Percentiles rank a stretch among this genome's conserved stretches.
phyloP scores from a whole-genome alignment of 2,888 invertebrate genomes.

The Rhodophaea formosa region DNA sequence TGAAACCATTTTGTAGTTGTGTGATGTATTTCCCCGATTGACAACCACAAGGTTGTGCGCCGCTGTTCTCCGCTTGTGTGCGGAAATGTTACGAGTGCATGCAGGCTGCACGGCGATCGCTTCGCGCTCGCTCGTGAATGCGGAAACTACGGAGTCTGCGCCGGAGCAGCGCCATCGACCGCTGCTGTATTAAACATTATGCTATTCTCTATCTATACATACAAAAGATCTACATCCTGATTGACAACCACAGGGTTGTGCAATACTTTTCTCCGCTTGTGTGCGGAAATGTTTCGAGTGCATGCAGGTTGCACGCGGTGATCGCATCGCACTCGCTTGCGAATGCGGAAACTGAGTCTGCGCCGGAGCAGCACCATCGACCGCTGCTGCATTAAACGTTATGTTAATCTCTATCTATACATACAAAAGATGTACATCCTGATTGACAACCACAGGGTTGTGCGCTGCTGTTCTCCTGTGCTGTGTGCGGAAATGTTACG shows the following conservation, averaged over 20 bases:
- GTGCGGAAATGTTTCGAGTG: slow-evolving; percentile 48
- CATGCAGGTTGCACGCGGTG: slow-evolving; percentile 45
- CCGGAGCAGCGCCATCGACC: slow-evolving; percentile 28
- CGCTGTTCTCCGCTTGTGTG: slow-evolving; percentile 40
- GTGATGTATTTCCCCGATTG: no score
- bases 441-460: slow-evolving; percentile 30
- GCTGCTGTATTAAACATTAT: background rate
- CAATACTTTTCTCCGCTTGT: slow-evolving; percentile 38
- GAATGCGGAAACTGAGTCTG: slow-evolving; percentile 64
- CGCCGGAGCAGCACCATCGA: slow-evolving; percentile 30
- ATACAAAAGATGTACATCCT: no score
- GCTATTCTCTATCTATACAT: background rate
- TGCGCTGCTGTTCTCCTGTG: slow-evolving; percentile 31
- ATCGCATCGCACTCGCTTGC: slow-evolving; percentile 35
- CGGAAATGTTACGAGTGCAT: slow-evolving; percentile 48
- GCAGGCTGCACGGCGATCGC: slow-evolving; percentile 40
- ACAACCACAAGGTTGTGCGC: slow-evolving; percentile 41
- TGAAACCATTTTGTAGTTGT: no score
- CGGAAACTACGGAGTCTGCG: slow-evolving; percentile 60
- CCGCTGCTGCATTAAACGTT: background rate
- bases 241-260: no score
- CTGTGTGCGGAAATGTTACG: slow-evolving; percentile 52
- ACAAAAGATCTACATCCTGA: no score
- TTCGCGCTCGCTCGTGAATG: slow-evolving; percentile 45
- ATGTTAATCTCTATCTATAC: background rate